Conservation (phyloP, 1,140 invertebrate genomes). For the Diachasmimorpha longicaudata region DNA sequence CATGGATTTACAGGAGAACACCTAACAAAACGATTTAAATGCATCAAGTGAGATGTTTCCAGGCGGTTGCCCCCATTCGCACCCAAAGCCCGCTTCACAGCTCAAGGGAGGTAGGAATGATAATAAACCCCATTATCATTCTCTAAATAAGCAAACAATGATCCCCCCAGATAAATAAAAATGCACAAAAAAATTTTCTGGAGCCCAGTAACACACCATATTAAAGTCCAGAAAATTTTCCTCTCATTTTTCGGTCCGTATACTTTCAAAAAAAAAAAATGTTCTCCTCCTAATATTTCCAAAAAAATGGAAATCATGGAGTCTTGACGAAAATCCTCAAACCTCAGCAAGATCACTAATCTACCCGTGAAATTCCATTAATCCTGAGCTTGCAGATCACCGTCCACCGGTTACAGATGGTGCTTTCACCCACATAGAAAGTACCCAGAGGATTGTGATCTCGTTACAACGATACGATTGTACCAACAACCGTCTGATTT, state of each 20-base stretch:
- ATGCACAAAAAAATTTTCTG: too few relatives aligned
- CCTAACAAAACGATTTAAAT: slow-evolving; percentile 41
- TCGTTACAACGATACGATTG: slow-evolving; percentile 12
- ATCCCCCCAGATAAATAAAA: too few relatives aligned
- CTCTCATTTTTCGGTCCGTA: too few relatives aligned
- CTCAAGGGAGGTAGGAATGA: background rate
- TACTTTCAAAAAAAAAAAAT: too few relatives aligned
- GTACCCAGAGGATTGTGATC: background rate
- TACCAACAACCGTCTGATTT: background rate
- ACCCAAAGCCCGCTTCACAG: background rate
- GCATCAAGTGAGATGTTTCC: slow-evolving; percentile 29
- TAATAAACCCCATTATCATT: too few relatives aligned
- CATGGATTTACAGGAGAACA: background rate
- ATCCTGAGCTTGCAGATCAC: slow-evolving; percentile 28
- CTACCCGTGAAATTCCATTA: slow-evolving; percentile 18
- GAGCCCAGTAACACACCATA: too few relatives aligned
- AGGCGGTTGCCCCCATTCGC: background rate
- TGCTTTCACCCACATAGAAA: slow-evolving; percentile 20
- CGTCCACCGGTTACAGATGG: background rate
- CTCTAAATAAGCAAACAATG: too few relatives aligned
- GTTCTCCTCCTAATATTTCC: too few relatives aligned
- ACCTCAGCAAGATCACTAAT: too few relatives aligned
- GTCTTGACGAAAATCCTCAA: too few relatives aligned
- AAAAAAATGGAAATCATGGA: too few relatives aligned
- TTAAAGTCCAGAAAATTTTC: too few relatives aligned